Conservation (phyloP, 1,140 invertebrate genomes). For the Drosophila elegans region DNA sequence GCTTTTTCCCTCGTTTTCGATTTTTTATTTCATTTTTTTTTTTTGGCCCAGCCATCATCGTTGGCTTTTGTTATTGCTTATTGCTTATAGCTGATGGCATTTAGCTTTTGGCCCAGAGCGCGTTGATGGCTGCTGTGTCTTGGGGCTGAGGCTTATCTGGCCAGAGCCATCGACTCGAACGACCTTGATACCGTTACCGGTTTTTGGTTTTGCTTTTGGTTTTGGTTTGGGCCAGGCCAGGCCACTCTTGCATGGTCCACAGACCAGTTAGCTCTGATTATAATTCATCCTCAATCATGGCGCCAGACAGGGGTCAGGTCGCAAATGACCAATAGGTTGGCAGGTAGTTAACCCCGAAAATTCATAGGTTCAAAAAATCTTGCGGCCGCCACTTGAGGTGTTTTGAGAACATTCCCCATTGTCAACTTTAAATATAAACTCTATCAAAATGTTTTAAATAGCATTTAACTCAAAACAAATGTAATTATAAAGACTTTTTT, state of each 20-base stretch:
- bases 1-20: constrained; percentile 53
- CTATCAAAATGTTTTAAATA: no score
- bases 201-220: constrained; percentile 48
- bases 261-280: constrained; percentile 24
- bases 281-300: constrained; percentile 37
- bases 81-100: constrained; percentile 13
- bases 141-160: constrained; percentile 57
- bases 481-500: no score
- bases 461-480: no score
- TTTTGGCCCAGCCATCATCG: constrained; percentile 31
- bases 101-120: constrained; percentile 39
- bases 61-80: constrained; percentile 49
- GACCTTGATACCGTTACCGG: constrained; percentile 80
- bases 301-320: constrained; percentile 16
- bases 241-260: constrained; percentile 28
- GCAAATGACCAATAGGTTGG: constrained; percentile 1
- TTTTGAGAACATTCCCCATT: not conserved
- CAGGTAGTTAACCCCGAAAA: constrained; percentile 36
- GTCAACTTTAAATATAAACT: not conserved
- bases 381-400: not conserved
- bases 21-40: constrained; percentile 1
- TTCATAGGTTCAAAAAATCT: not conserved
- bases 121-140: constrained; percentile 53
- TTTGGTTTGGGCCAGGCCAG: constrained; percentile 18
- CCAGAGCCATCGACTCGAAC: constrained; percentile 65